Base-by-base conservation (phyloP, 2,113 vertebrate genomes). In the Ellobius talpinus region DNA sequence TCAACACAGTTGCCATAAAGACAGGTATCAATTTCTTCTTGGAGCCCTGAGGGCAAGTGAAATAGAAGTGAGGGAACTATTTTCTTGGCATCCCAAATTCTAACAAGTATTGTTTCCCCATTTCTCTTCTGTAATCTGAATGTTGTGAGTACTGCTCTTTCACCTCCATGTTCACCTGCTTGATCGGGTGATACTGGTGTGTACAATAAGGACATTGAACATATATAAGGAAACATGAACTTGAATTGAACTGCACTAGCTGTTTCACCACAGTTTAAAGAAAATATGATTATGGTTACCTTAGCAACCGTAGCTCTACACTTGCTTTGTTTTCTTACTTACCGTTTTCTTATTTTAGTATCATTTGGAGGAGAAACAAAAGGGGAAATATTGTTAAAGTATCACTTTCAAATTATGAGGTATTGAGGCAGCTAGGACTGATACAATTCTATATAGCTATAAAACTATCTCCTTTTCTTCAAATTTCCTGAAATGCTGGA, bases 221-320 rank as follows among this genome's bases (percentile, higher is more conserved):
- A 79, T 95, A 72, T 65, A 94, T 87, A 82, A 94, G 39, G 89
- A 96, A 90, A 52, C 58, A 72, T 84, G 65, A 95, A 85, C 87
- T 95, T 93, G 45, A 55, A 89, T 81, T 94, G 95, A 97, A 97
- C 93, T 89, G 17, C 65, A 86, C 68, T 95, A 55, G 63, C 29
- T 90, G n/a, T 36, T 89, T 55, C 65, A 58, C 58, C 4, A 8
- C 90, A 87, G 73, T 94, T 97, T 74, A 91, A 95, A 97, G 91
- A 33, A 94, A 97, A 89, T 82, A 96, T 42, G 77, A 93, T 96
- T 94, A 95, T 84, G 52, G 95, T 95, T 96, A 87, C 73, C 93
- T 87, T 94, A 91, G 87, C n/a, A 96, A 97, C 97, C 73, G 87
- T 94, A 97, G 82, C 84, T 91, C 55, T 76, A 42, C 24, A 91